A percentile compares a stretch with the other conserved stretches of the same genome.
phyloP scores from a whole-genome alignment of 2,113 vertebrate species.

The Mormoops blainvillei region DNA sequence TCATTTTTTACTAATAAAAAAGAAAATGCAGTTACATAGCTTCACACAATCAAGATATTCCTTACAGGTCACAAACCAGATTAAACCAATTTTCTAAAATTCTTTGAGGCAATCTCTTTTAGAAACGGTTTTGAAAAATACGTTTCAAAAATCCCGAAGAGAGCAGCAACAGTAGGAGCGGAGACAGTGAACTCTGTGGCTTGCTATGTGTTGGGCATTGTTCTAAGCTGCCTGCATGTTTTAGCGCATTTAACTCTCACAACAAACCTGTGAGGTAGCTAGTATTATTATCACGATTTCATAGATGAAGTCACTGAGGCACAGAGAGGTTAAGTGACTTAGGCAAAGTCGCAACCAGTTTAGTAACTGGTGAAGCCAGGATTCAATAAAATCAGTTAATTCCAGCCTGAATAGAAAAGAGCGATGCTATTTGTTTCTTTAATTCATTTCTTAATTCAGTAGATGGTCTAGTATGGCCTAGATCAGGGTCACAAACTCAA shows the following conservation, averaged over 20 bases:
- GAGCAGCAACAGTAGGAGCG: neutral
- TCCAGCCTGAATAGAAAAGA: neutral
- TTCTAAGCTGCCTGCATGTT: neutral
- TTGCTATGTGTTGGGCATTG: neutral
- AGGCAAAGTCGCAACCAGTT: neutral
- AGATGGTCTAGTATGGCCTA: neutral
- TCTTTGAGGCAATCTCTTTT: neutral
- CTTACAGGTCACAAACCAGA: neutral
- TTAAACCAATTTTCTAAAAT: neutral
- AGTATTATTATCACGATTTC: neutral
- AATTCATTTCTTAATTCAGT: neutral
- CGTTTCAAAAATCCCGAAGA: neutral
- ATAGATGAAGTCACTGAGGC: neutral
- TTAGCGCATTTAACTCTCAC: neutral
- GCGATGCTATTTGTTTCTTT: neutral
- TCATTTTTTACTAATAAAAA: neutral
- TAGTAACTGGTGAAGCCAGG: neutral
- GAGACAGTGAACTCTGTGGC: neutral
- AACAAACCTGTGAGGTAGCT: neutral
- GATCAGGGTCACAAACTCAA: neutral
- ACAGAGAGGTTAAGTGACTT: neutral
- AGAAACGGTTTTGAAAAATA: neutral
- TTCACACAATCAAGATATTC: neutral
- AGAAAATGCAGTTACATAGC: neutral
- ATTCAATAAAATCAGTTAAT: neutral